These are phyloP conservation scores for Mirounga angustirostris DNA, from an alignment of 2,113 vertebrate genomes.

Conservation along the genomic window DNA sequence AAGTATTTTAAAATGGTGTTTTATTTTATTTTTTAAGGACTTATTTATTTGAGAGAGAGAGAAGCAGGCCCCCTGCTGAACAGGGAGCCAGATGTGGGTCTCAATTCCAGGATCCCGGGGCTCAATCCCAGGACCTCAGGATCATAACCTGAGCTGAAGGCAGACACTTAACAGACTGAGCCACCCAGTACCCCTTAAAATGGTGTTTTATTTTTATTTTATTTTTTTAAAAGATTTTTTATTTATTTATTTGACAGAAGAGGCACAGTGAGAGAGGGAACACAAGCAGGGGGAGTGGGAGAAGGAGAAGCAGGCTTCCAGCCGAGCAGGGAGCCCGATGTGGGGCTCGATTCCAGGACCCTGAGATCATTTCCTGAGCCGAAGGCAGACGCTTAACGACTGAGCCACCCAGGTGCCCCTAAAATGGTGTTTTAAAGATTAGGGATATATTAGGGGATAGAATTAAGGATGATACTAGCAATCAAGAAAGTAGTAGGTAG, in stretches of 20 bases:
- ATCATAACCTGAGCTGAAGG: not conserved
- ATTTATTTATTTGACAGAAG: no score
- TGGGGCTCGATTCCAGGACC: not conserved
- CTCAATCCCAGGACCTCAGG: not conserved
- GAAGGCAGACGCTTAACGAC: not conserved
- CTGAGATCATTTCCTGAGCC: not conserved
- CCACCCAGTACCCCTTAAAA: not conserved
- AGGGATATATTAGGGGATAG: not conserved
- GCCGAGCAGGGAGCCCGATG: not conserved
- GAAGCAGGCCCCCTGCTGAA: not conserved
- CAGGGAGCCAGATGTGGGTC: no score
- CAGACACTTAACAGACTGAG: not conserved
- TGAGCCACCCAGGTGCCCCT: not conserved
- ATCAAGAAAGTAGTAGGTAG: not conserved
- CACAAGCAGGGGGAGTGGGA: no score
- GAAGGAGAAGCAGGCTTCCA: not conserved
- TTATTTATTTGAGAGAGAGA: not conserved
- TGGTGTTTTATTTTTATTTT: not conserved
- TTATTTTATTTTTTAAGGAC: not conserved
- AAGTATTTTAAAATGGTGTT: constrained; percentile 17
- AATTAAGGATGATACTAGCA: not conserved
- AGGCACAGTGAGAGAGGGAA: no score
- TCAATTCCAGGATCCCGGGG: no score
- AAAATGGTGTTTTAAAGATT: not conserved
- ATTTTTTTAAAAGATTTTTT: no score